Conservation (phyloP, 2,113 vertebrate genomes). For the Pseudopodoces humilis region DNA sequence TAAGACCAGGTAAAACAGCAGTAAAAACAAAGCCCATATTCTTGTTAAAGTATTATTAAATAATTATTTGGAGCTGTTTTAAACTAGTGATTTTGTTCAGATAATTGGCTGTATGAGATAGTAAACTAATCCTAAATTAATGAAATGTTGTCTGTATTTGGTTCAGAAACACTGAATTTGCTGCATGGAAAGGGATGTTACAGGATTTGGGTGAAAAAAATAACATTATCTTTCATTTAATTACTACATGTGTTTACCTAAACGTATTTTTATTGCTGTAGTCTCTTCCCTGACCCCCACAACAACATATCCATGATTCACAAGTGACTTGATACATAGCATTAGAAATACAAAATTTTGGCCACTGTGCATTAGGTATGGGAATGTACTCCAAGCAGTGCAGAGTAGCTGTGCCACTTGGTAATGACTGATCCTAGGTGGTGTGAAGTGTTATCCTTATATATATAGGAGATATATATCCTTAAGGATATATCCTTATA, state of each 20-base stretch:
- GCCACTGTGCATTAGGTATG: rapidly evolving
- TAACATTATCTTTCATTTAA: not conserved
- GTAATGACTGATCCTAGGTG: not conserved
- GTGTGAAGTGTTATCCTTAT: not conserved
- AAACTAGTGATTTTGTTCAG: not conserved
- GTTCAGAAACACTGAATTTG: not conserved
- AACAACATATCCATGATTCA: not conserved
- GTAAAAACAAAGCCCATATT: not conserved
- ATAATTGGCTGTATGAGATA: not conserved
- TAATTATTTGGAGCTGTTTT: not conserved
- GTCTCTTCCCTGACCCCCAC: not conserved
- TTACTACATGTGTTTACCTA: not conserved
- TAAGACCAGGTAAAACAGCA: not conserved
- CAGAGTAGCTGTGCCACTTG: not conserved
- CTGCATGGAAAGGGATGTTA: not conserved
- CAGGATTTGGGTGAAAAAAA: not conserved
- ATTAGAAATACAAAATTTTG: not conserved
- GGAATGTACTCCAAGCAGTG: not conserved
- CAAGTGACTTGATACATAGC: rapidly evolving
- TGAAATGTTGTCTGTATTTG: not conserved
- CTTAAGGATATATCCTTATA: too few species aligned
- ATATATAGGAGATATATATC: too few species aligned
- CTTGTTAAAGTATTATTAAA: not conserved
- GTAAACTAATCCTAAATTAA: not conserved
- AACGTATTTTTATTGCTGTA: not conserved